Base-by-base conservation (phyloP, 2,113 vertebrate genomes). In the Tupaia chinensis region DNA sequence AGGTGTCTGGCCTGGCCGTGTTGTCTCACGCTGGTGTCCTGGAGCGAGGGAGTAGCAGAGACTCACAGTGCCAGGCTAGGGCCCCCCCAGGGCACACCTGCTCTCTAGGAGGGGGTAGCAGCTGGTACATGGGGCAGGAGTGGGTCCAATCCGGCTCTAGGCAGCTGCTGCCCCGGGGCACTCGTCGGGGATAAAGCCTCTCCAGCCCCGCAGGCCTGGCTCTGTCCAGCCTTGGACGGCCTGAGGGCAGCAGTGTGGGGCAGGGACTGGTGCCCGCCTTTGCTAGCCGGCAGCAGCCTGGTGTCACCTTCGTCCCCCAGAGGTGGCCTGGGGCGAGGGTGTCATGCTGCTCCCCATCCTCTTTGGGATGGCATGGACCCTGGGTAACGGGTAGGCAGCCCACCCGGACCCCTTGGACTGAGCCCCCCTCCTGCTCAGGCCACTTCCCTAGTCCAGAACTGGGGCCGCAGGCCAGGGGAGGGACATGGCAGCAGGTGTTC, bases 321-420 rank as follows among this genome's bases (percentile, higher is more conserved):
- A n/a, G 65, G 72, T 58, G 54, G 19, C 70, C 27, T 53, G 68
- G 53, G 97, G 32, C 98, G 98, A 60, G 95, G 97, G 95, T 44
- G 56, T 9, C 54, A 95, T 98, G 65, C 79, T 99, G 12, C 79
- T 98, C 17, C 22, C 68, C 61, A 66, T 95, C 93, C 92, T 97
- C 86, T 97, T 98, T 11, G 95, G 99, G 56, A 96, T 97, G 65
- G 87, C 98, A 0, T 97, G 97, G 56, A 97, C 97, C 14, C 72
- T 97, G 54, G 98, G 97, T 70, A 88, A 93, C 0, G 98, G 99
- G 99, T 99, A 97, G 98, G 99, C 95, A 29, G 44, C 27, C 25
- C 15, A 34, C 0, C 4, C 13, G 4, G 20, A 44, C 58, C 16
- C 54, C 11, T 56, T 29, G 6, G 0, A 27, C 69, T 53, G 11